phyloP scores from a whole-genome alignment of 2,888 invertebrate genomes.

The Eilema depressum region DNA sequence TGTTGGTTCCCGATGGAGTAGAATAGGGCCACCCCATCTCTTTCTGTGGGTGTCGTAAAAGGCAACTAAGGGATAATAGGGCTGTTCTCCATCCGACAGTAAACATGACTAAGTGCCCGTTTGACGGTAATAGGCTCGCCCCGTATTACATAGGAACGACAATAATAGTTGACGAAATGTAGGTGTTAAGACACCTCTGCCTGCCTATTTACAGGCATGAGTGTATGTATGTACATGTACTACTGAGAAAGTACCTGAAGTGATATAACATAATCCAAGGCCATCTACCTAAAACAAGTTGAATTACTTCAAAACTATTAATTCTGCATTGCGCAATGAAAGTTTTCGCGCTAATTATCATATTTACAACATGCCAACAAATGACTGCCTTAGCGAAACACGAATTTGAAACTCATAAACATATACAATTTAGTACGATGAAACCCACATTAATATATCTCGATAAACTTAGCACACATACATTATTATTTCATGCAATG shows the following conservation, averaged over 20 bases:
- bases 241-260: not conserved
- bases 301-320: not conserved
- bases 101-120: no score
- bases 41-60: no score
- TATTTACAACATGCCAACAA: not conserved
- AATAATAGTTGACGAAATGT: no score
- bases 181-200: no score
- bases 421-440: not conserved
- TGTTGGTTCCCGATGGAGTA: no score
- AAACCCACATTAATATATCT: not conserved
- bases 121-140: no score
- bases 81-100: no score
- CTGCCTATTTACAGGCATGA: no score
- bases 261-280: conserved; percentile 20
- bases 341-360: not conserved
- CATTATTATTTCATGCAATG: not conserved
- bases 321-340: conserved; percentile 1
- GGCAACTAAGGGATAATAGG: no score
- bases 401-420: not conserved
- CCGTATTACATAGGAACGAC: no score
- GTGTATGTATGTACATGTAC: no score
- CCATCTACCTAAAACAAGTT: not conserved
- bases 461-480: not conserved
- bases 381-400: not conserved
- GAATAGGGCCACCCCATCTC: no score